Conservation (phyloP, 2,797 vertebrate species). For the Hydrolagus colliei region DNA sequence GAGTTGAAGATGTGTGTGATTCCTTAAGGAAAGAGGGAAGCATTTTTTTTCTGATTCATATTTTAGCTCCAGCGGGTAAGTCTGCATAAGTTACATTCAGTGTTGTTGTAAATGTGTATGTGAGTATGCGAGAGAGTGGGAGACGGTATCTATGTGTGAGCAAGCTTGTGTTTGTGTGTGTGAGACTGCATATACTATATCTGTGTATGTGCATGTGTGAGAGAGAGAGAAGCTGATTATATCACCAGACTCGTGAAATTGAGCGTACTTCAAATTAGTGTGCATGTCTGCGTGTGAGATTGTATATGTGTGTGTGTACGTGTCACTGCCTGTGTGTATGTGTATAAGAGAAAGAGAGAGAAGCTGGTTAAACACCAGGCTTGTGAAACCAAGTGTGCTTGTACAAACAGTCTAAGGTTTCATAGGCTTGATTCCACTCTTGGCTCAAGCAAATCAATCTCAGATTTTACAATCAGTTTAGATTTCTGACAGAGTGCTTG, state of each 20-base stretch:
- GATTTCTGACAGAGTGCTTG: too few relatives aligned
- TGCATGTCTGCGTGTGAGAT: too few relatives aligned
- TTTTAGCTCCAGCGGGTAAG: background rate
- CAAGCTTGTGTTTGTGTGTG: too few relatives aligned
- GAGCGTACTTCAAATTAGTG: too few relatives aligned
- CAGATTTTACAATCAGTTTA: background rate
- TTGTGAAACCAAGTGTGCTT: background rate
- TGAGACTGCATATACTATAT: background rate
- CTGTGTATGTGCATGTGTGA: background rate
- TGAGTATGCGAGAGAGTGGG: background rate
- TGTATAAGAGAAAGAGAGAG: too few relatives aligned
- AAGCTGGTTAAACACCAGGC: background rate
- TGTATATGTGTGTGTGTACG: too few relatives aligned
- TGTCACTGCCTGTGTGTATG: too few relatives aligned
- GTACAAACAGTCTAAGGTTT: background rate
- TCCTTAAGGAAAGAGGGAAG: background rate
- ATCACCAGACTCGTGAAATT: background rate
- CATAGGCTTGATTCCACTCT: background rate
- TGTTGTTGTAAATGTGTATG: background rate
- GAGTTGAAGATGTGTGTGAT: background rate
- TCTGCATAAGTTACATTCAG: background rate
- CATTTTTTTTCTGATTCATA: background rate
- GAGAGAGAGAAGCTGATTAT: background rate
- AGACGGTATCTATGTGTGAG: too few relatives aligned
- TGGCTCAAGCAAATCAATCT: background rate